Base-by-base conservation (phyloP, 2,888 invertebrate species). In the Hydrotaea diabolus region DNA sequence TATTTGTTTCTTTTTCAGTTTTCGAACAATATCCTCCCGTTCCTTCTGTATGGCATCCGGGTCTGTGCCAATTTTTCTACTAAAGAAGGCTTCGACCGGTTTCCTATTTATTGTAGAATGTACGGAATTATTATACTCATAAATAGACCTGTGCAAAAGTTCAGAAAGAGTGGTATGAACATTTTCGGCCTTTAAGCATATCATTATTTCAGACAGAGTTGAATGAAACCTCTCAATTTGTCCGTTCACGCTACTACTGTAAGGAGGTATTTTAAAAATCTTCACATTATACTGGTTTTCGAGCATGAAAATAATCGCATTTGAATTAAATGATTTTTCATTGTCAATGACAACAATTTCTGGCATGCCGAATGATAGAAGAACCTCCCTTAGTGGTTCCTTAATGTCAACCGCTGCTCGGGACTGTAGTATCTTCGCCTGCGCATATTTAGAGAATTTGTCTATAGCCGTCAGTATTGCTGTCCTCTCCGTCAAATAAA, bases 331-430 rank as follows among this genome's bases (percentile, higher is more conserved):
- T 3, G 81, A 75, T 79, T 82, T 85, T 55, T 81, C 84, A 39
- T 81, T 85, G 17, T 81, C 81, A n/a, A 85, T 64, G 0, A 81
- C 69, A 5, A 76, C 73, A 11, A 23, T 76, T 80, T 85, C 77
- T 0, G 78, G 69, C 19, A 77, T 59, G 8, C 77, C 77, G 26
- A 64, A 46, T 5, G 53, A 39, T 9, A 57, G 13, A 8, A 72
- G 21, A 5, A 72, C 26, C 57, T 59, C 72, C 19, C 53, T 59
- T 4, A 78, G 21, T 21, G 71, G 78, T 46, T 62, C 49, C 19
- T 55, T 72, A 39, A 72, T n/a, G 23, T 71, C 78, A 49, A 43
- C 46, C 11, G 36, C 36, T 19, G 46, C 72, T 62, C 31, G 1
- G n/a, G 72, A 62, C 2, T 31, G 17, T 0, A 78, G 15, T 49